These are phyloP conservation scores for Drosophila trapezifrons DNA, from an alignment of 1,140 invertebrate genomes.

Conservation along the genomic window DNA sequence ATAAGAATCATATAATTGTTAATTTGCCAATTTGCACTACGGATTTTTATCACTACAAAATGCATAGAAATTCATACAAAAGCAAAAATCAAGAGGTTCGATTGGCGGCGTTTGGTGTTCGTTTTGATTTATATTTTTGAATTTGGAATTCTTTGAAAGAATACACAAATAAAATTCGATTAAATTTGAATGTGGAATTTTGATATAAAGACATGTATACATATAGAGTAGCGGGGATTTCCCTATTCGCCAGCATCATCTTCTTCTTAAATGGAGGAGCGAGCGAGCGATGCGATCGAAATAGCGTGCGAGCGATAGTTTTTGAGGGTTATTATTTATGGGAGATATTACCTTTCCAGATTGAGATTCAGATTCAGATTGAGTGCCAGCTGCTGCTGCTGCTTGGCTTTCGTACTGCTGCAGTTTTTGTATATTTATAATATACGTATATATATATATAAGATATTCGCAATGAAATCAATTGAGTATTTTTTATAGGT, in stretches of 20 bases:
- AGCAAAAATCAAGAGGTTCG: slow-evolving; percentile 48
- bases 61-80: slow-evolving; percentile 57
- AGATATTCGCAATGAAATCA: slow-evolving; percentile 42
- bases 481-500: slow-evolving; percentile 30
- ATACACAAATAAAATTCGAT: slow-evolving; percentile 16
- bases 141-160: slow-evolving; percentile 50
- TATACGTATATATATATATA: slow-evolving; percentile 31
- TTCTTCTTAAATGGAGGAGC: slow-evolving; percentile 43
- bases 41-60: slow-evolving; percentile 64
- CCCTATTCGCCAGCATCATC: slow-evolving; percentile 77
- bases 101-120: neutral
- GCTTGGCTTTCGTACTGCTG: slow-evolving; percentile 71
- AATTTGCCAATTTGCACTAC: slow-evolving; percentile 77
- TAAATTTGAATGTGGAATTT: slow-evolving; percentile 44
- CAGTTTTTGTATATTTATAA: slow-evolving; percentile 48
- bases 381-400: slow-evolving; percentile 76
- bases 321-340: slow-evolving; percentile 25
- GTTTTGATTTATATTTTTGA: neutral
- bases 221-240: slow-evolving; percentile 60
- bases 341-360: slow-evolving; percentile 78
- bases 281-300: slow-evolving; percentile 27
- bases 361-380: slow-evolving; percentile 59
- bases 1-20: slow-evolving; percentile 40
- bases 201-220: slow-evolving; percentile 4
- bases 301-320: slow-evolving; percentile 32